Evolutionary conservation across 1,140 invertebrate genomes (phyloP).

Genomic region (Heliconius eleuchia): DNA sequence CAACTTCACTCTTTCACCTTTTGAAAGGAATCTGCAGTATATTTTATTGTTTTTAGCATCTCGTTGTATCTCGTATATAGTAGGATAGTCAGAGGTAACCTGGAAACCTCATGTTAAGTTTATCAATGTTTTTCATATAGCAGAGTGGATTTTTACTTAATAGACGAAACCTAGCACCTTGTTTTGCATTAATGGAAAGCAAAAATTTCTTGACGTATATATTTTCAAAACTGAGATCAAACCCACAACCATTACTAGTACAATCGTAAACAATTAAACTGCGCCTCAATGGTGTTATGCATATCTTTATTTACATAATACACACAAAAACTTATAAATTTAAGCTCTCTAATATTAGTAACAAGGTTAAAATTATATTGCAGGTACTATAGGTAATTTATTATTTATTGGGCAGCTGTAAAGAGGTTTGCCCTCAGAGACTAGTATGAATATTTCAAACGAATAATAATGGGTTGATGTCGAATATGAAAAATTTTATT

Average conservation of each 20-base stretch:
- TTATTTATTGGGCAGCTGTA: conserved; percentile 29
- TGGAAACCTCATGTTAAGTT: no score
- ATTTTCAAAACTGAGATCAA: neutral
- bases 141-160: no score
- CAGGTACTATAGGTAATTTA: conserved; percentile 12
- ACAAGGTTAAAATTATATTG: conserved; percentile 5
- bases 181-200: neutral
- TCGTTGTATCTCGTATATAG: no score
- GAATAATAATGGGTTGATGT: conserved; percentile 43
- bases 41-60: neutral
- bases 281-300: neutral
- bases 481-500: conserved; percentile 40
- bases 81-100: no score
- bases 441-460: conserved; percentile 44
- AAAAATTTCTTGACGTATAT: neutral
- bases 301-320: neutral
- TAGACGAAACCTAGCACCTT: neutral
- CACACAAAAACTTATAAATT: neutral
- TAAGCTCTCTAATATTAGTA: neutral
- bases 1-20: neutral
- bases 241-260: neutral
- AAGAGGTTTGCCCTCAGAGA: conserved; percentile 30
- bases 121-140: no score
- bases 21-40: neutral
- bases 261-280: neutral